Percentiles rank a stretch among this genome's conserved stretches.
These are phyloP conservation scores for Vultur gryphus DNA, from an alignment of 2,797 vertebrate genomes.

Conservation along the genomic window DNA sequence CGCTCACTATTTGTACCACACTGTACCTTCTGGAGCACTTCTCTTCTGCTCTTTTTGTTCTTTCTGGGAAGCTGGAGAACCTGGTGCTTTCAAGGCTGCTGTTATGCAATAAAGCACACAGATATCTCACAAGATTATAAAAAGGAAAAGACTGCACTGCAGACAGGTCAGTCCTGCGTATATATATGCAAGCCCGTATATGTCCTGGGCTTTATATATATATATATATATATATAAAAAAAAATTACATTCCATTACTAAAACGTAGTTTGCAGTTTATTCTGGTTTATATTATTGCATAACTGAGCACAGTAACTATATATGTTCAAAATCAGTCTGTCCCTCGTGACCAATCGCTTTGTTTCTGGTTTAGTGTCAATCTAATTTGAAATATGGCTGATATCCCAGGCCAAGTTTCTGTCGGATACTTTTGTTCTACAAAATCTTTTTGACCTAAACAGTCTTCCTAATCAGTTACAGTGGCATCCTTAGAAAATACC, in stretches of 20 bases:
- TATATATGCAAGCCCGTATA: background rate
- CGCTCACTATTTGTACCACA: rapidly evolving
- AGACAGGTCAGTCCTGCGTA: background rate
- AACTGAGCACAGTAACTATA: background rate
- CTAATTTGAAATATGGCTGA: background rate
- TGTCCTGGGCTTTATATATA: background rate
- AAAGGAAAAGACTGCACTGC: background rate
- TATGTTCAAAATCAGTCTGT: background rate
- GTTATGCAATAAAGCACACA: background rate
- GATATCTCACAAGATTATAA: background rate
- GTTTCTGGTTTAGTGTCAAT: background rate
- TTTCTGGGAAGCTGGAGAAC: background rate
- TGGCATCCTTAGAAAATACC: background rate
- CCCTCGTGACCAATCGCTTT: background rate
- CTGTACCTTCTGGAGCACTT: background rate
- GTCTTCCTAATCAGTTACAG: background rate
- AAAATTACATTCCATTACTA: background rate
- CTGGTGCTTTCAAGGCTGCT: background rate
- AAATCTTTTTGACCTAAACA: background rate
- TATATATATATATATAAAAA: too few relatives aligned
- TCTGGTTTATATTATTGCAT: background rate
- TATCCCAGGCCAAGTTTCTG: background rate
- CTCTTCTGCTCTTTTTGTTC: background rate
- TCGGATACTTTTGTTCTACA: background rate
- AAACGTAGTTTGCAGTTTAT: background rate